These are phyloP conservation scores for Fabriciana adippe DNA, from an alignment of 2,888 invertebrate species.

Conservation along the genomic window DNA sequence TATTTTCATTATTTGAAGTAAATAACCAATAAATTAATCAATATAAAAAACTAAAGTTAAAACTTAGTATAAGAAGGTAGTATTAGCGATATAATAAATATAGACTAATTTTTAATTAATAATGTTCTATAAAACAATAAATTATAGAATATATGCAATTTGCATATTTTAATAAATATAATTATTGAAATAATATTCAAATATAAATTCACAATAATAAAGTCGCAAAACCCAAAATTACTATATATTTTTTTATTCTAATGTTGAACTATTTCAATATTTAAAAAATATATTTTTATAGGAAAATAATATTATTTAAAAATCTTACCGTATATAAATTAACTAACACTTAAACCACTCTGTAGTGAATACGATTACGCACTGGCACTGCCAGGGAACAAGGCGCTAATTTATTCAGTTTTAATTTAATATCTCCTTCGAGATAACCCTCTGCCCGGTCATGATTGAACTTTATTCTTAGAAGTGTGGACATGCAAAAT, in stretches of 20 bases:
- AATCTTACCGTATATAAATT: conserved; percentile 30
- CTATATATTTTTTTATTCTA: too few species aligned
- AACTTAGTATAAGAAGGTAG: too few species aligned
- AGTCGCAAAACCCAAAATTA: too few species aligned
- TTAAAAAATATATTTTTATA: too few species aligned
- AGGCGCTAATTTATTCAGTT: conserved; percentile 69
- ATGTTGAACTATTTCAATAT: too few species aligned
- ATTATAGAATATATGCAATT: too few species aligned
- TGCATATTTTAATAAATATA: too few species aligned
- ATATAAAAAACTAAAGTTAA: too few species aligned
- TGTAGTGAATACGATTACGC: conserved; percentile 39
- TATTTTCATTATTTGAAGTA: neutral
- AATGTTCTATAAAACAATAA: too few species aligned
- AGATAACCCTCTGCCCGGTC: conserved; percentile 71
- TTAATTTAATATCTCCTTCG: conserved; percentile 60
- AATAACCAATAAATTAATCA: neutral
- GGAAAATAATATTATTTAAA: neutral
- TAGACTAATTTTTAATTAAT: neutral
- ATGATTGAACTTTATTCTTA: conserved; percentile 68
- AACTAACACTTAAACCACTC: conserved; percentile 14
- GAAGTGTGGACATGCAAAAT: conserved; percentile 64
- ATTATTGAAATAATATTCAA: neutral
- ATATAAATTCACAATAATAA: neutral
- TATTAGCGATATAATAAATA: neutral
- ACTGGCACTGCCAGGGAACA: conserved; percentile 62